These are phyloP conservation scores for Crambe crambe DNA, from an alignment of 37 sponge, comb jelly and placozoan species.

Conservation along the genomic window DNA sequence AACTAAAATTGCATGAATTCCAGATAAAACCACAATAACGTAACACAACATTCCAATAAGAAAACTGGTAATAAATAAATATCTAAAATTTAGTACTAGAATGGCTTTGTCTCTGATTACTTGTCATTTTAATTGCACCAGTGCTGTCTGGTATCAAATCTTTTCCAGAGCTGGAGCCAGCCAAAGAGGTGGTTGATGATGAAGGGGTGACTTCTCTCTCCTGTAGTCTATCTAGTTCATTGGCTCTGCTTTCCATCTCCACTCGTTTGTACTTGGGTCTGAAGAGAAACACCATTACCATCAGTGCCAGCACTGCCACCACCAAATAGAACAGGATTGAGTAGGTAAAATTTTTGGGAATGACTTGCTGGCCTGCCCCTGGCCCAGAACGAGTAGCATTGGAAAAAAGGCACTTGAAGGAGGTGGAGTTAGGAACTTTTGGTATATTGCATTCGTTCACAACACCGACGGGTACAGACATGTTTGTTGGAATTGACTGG, in stretches of 20 bases:
- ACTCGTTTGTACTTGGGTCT: constrained; percentile 64
- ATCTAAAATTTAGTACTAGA: not conserved
- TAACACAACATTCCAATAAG: not conserved
- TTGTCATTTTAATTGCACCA: not conserved
- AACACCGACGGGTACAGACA: not conserved
- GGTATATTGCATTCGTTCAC: not conserved
- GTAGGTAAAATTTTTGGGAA: constrained; percentile 58
- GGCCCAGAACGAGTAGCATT: not conserved
- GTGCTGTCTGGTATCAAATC: no score
- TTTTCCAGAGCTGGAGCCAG: not conserved
- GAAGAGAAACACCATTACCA: constrained; percentile 38
- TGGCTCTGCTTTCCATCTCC: constrained; percentile 48
- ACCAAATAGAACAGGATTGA: constrained; percentile 17
- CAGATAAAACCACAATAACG: not conserved
- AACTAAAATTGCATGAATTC: not conserved
- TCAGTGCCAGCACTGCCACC: not conserved
- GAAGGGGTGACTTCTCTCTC: not conserved
- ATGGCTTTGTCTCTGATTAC: not conserved
- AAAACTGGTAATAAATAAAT: not conserved
- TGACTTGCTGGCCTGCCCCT: not conserved
- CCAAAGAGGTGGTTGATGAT: not conserved
- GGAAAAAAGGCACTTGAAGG: not conserved
- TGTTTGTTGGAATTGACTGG: not conserved
- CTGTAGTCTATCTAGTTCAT: not conserved
- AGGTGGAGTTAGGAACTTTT: not conserved